Conservation (phyloP, 2,113 vertebrate genomes). For the Bubalus kerabau region DNA sequence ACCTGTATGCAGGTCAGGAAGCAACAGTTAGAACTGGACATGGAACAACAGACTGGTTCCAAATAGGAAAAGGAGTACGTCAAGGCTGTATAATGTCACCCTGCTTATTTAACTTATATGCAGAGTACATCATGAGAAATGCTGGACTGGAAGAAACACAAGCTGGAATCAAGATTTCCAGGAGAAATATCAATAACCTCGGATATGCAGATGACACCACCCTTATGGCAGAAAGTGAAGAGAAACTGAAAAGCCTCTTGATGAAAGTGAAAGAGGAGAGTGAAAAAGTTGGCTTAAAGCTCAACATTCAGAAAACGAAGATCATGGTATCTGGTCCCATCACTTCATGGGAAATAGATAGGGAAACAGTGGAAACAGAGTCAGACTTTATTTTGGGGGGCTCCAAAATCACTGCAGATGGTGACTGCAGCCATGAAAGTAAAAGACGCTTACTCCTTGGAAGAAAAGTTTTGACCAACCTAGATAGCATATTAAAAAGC, state of each 20-base stretch:
- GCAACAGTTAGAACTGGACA: background rate
- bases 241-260: rapidly evolving
- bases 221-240: background rate
- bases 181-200: background rate
- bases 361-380: too few species aligned
- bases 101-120: background rate
- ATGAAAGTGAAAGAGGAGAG: background rate
- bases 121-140: background rate
- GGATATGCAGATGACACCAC: background rate
- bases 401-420: background rate
- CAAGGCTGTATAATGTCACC: background rate
- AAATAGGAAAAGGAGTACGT: background rate
- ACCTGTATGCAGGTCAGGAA: background rate
- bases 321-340: background rate
- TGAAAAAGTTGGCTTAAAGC: background rate
- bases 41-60: background rate
- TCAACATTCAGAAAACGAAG: background rate
- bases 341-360: background rate
- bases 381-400: background rate
- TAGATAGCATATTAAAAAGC: background rate
- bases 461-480: background rate
- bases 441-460: background rate
- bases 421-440: background rate
- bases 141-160: background rate
- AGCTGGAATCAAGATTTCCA: background rate